phyloP scores from a whole-genome alignment of 2,888 invertebrate species.

The Platerodrilus igneus region DNA sequence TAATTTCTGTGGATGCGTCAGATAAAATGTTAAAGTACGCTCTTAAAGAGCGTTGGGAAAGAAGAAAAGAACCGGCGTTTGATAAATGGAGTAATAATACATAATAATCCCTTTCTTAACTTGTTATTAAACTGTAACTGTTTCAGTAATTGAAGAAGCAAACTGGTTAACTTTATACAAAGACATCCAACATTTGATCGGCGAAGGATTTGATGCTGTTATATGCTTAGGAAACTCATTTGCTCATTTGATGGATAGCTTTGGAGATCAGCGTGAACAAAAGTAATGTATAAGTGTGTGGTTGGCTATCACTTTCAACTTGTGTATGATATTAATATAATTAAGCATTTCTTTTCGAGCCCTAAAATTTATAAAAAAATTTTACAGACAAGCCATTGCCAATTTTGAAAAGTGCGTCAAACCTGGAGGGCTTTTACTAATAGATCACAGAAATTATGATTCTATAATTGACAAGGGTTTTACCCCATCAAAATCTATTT shows the following conservation, averaged over 20 bases:
- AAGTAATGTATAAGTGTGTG: no score
- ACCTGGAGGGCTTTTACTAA: conserved; percentile 78
- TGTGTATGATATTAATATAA: conserved; percentile 4
- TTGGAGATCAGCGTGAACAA: conserved; percentile 74
- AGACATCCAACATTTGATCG: conserved; percentile 62
- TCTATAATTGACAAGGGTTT: conserved; percentile 69
- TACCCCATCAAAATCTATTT: conserved; percentile 79
- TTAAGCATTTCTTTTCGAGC: neutral
- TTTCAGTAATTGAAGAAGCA: conserved; percentile 85
- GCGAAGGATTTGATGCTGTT: conserved; percentile 77
- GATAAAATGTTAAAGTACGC: conserved; percentile 92
- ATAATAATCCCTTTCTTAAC: conserved; percentile 3
- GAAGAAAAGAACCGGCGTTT: conserved; percentile 71
- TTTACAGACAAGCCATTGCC: conserved; percentile 59
- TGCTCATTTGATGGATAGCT: conserved; percentile 79
- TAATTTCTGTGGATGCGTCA: conserved; percentile 84
- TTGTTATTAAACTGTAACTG: no score
- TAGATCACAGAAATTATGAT: conserved; percentile 89
- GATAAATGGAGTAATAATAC: conserved; percentile 76
- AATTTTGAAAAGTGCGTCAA: conserved; percentile 81
- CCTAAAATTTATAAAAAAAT: conserved; percentile 12
- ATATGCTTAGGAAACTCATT: conserved; percentile 89
- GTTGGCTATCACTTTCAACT: no score
- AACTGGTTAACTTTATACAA: conserved; percentile 80
- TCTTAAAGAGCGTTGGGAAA: conserved; percentile 77